Conservation (phyloP, 2,888 invertebrate species). For the Dynastes hyllus region DNA sequence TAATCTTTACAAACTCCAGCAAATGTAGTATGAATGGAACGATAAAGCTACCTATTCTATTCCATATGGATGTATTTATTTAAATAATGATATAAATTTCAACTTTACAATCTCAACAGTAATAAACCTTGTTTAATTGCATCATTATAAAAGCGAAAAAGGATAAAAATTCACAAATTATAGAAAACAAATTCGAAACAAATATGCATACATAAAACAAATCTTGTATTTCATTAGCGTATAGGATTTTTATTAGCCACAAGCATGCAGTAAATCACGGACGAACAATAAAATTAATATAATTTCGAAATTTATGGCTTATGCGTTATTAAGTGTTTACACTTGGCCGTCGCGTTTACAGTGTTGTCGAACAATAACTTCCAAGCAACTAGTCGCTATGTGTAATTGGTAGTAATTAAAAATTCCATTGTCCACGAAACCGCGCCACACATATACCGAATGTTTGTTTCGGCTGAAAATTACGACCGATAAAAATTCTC, state of each 20-base stretch:
- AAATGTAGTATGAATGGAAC: neutral
- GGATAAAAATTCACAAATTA: constrained; percentile 8
- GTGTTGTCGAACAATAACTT: constrained; percentile 46
- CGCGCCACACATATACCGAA: constrained; percentile 35
- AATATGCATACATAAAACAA: constrained; percentile 34
- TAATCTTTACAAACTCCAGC: too few relatives aligned
- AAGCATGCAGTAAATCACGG: constrained; percentile 46
- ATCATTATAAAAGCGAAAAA: neutral
- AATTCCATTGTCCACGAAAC: constrained; percentile 44
- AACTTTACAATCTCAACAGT: constrained; percentile 5
- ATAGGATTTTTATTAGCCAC: constrained; percentile 47
- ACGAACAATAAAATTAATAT: constrained; percentile 47
- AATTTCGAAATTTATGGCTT: constrained; percentile 47
- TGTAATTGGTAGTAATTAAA: constrained; percentile 48
- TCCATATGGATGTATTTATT: neutral
- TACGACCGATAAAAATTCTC: constrained; percentile 44
- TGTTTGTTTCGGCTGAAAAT: constrained; percentile 45
- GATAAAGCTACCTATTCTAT: neutral
- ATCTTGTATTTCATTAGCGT: constrained; percentile 47
- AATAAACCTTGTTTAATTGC: neutral
- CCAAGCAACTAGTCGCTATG: constrained; percentile 46
- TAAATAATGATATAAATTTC: neutral
- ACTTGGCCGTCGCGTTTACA: constrained; percentile 45
- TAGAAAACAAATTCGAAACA: constrained; percentile 27
- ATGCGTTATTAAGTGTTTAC: constrained; percentile 47